Conservation (phyloP, 1,140 invertebrate species). For the Anoplophora glabripennis region DNA sequence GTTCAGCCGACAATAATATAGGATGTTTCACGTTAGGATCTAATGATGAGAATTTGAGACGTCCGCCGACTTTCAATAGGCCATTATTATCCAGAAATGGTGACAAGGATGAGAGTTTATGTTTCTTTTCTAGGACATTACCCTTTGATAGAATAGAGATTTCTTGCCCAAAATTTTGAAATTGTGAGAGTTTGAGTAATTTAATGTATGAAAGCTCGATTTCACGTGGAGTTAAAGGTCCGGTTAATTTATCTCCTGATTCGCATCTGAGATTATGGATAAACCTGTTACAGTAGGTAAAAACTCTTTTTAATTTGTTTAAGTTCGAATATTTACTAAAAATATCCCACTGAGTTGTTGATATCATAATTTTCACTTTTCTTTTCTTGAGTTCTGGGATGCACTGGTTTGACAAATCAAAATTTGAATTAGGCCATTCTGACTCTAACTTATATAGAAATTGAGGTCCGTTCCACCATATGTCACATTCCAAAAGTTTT, state of each 20-base stretch:
- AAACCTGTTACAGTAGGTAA: conserved; percentile 4
- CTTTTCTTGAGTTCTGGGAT: background rate
- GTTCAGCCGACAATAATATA: conserved; percentile 2
- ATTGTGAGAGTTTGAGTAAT: background rate
- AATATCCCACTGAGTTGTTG: too few relatives aligned
- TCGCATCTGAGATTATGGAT: background rate
- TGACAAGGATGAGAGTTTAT: conserved; percentile 7
- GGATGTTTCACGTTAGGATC: conserved; percentile 19
- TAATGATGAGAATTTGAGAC: conserved; percentile 15
- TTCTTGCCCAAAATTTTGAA: background rate
- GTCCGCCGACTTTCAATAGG: conserved; percentile 25
- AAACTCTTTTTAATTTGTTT: background rate
- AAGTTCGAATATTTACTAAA: background rate
- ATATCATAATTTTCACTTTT: background rate
- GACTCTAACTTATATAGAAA: background rate
- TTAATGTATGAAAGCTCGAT: too few relatives aligned
- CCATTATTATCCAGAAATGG: conserved; percentile 20
- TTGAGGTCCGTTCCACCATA: background rate
- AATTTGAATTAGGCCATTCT: background rate
- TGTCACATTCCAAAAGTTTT: too few relatives aligned
- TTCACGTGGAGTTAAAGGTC: too few relatives aligned
- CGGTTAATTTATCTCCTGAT: too few relatives aligned
- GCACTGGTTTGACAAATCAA: background rate
- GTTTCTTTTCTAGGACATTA: conserved; percentile 1
- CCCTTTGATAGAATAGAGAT: background rate